Evolutionary conservation across 2,888 invertebrate genomes (phyloP).

Genomic region (Cantharis flavilabris): DNA sequence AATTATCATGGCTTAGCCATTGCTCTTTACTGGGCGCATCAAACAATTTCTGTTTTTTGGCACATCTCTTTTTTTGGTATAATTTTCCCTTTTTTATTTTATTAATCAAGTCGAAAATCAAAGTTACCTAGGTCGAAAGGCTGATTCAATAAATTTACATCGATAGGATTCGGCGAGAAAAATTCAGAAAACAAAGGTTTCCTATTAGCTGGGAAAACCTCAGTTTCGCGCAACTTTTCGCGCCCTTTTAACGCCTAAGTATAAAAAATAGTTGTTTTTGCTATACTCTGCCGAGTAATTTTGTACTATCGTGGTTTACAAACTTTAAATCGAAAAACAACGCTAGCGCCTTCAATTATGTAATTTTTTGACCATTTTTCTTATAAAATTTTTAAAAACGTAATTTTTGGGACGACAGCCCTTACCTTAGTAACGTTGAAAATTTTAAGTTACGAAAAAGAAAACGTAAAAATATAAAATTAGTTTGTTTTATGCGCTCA

Average conservation of each 20-base stretch:
- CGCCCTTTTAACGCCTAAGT: background rate
- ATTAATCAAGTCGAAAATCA: background rate
- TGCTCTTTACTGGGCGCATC: constrained; percentile 41
- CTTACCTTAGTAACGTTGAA: background rate
- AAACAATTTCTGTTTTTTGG: constrained; percentile 36
- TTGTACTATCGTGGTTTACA: background rate
- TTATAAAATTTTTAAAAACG: background rate
- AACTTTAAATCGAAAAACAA: background rate
- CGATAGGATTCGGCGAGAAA: background rate
- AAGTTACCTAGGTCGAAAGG: background rate
- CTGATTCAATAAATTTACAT: background rate
- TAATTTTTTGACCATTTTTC: background rate
- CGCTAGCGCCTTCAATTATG: background rate
- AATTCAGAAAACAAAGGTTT: background rate
- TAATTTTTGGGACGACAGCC: background rate
- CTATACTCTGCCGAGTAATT: background rate
- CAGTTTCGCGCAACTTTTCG: background rate
- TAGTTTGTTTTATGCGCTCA: constrained; percentile 58
- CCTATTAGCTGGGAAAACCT: background rate
- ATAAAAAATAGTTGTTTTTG: background rate
- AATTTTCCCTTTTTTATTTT: background rate
- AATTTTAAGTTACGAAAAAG: background rate
- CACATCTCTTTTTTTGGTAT: constrained; percentile 32
- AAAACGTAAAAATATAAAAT: constrained; percentile 6
- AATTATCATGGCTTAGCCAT: constrained; percentile 52